A percentile compares a stretch with the other conserved stretches of the same genome.
Evolutionary conservation across 2,797 vertebrate species (phyloP).

Genomic region (Falco columbarius): DNA sequence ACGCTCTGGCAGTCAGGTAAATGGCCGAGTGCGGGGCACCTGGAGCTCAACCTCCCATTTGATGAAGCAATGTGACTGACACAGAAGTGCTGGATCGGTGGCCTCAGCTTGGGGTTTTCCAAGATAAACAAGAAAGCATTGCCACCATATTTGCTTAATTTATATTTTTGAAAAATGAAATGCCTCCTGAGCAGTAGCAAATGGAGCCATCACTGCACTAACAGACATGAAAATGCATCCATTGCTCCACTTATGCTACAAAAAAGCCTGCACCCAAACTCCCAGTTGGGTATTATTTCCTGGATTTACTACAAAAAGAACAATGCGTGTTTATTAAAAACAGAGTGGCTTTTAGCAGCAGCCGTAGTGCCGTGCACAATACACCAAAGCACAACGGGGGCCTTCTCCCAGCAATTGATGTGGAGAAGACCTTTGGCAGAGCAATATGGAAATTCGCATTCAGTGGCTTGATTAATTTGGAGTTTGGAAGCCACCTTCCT

Average conservation of each 20-base stretch:
- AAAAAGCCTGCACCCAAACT: conserved; percentile 57
- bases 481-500: conserved; percentile 70
- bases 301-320: conserved; percentile 71
- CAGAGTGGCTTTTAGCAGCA: conserved; percentile 72
- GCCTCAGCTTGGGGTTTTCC: neutral
- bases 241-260: neutral
- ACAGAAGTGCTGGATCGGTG: neutral
- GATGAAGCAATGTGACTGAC: neutral
- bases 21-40: rapidly evolving
- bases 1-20: rapidly evolving
- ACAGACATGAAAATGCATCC: conserved; percentile 49
- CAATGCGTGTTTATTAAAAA: conserved; percentile 74
- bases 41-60: neutral
- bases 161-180: conserved; percentile 2
- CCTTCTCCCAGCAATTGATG: conserved; percentile 68
- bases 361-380: conserved; percentile 44
- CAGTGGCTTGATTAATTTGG: conserved; percentile 73
- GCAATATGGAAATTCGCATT: conserved; percentile 71
- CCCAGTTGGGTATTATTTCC: conserved; percentile 67
- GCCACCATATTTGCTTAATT: neutral
- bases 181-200: neutral
- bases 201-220: conserved; percentile 12
- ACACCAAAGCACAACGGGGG: conserved; percentile 71
- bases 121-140: neutral
- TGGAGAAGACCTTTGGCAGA: conserved; percentile 73